Evolutionary conservation across 2,888 invertebrate genomes (phyloP).

Genomic region (Gandaritis pyraliata): DNA sequence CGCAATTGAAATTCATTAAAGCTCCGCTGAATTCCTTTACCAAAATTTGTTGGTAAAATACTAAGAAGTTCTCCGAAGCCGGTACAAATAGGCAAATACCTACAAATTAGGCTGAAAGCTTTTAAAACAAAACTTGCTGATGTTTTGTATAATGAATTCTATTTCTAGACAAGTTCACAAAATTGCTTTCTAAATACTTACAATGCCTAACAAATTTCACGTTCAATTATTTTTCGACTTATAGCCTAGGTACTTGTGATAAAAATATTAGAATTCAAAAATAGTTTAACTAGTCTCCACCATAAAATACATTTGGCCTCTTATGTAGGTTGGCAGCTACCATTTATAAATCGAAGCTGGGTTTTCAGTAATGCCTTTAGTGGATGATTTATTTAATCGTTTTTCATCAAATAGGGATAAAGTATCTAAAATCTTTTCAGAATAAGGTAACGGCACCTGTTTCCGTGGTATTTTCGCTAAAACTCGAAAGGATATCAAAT

Average conservation of each 20-base stretch:
- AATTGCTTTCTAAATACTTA: conserved; percentile 3
- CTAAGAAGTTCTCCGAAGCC: background rate
- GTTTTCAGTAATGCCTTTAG: conserved; percentile 4
- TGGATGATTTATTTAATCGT: conserved; percentile 22
- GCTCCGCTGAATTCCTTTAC: conserved; percentile 4
- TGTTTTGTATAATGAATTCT: background rate
- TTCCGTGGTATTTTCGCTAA: too few relatives aligned
- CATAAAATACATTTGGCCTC: too few relatives aligned
- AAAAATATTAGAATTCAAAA: too few relatives aligned
- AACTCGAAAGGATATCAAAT: too few relatives aligned
- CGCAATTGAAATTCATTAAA: conserved; percentile 17
- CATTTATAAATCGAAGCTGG: conserved; percentile 2
- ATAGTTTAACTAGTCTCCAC: too few relatives aligned
- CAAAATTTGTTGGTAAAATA: background rate
- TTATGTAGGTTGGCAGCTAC: background rate
- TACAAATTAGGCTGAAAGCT: conserved; percentile 5
- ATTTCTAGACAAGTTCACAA: conserved; percentile 1
- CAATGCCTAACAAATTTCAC: conserved; percentile 1
- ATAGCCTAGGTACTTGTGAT: background rate
- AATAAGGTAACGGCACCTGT: too few relatives aligned
- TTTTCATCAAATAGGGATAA: conserved; percentile 14
- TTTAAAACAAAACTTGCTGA: conserved; percentile 4
- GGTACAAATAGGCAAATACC: background rate
- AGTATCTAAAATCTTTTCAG: conserved; percentile 13
- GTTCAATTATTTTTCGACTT: background rate